phyloP scores from a whole-genome alignment of 1,140 invertebrate genomes.

The Drosophila novamexicana region DNA sequence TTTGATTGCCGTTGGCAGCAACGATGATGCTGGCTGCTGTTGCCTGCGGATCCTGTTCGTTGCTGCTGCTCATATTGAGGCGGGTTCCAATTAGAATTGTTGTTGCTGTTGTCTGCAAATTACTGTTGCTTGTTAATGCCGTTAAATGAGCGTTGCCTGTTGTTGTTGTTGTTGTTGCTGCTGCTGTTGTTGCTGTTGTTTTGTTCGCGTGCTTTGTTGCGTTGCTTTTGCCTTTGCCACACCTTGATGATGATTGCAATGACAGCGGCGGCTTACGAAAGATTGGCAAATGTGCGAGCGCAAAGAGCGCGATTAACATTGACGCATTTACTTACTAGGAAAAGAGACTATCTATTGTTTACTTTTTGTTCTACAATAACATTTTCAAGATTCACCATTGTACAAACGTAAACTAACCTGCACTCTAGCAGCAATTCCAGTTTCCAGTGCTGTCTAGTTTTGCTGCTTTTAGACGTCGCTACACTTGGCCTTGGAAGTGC shows the following conservation, averaged over 20 bases:
- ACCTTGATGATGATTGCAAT: slow-evolving; percentile 61
- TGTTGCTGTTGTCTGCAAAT: slow-evolving; percentile 40
- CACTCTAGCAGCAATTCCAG: slow-evolving; percentile 39
- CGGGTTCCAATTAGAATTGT: slow-evolving; percentile 34
- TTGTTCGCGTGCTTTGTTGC: slow-evolving; percentile 38
- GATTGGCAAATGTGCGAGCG: slow-evolving; percentile 75
- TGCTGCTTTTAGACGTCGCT: slow-evolving; percentile 4
- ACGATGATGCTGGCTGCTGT: slow-evolving; percentile 22
- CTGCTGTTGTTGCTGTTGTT: slow-evolving; percentile 27
- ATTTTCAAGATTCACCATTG: slow-evolving; percentile 36
- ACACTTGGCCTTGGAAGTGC: slow-evolving; percentile 13
- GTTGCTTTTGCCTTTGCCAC: slow-evolving; percentile 62
- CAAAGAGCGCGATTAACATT: slow-evolving; percentile 80
- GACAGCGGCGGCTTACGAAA: slow-evolving; percentile 60
- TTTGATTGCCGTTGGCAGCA: slow-evolving; percentile 59
- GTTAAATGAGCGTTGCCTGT: slow-evolving; percentile 38
- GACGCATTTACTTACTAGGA: slow-evolving; percentile 69
- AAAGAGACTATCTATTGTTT: slow-evolving; percentile 42
- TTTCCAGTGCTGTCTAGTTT: slow-evolving; percentile 32
- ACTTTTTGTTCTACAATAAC: slow-evolving; percentile 23
- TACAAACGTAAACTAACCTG: slow-evolving; percentile 45
- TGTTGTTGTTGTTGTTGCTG: slow-evolving; percentile 28
- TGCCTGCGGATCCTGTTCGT: slow-evolving; percentile 51
- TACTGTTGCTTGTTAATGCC: slow-evolving; percentile 50
- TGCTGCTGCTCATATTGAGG: slow-evolving; percentile 56